phyloP scores from a whole-genome alignment of 1,140 invertebrate species.

The Paracyclopina nana region DNA sequence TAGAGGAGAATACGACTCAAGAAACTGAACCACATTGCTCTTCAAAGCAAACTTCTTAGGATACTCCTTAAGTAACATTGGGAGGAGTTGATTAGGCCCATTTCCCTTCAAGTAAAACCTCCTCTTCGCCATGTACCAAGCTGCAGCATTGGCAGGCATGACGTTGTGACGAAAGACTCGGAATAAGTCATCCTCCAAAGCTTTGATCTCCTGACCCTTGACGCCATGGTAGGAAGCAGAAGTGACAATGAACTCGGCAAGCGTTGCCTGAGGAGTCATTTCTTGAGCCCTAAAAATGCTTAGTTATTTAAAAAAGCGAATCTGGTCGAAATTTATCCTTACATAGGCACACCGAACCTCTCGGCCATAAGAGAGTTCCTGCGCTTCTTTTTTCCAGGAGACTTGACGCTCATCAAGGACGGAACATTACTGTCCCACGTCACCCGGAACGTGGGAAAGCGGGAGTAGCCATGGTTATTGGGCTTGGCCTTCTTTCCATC shows the following conservation, averaged over 20 bases:
- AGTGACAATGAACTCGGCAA: slow-evolving; percentile 7
- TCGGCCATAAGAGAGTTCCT: too few species aligned
- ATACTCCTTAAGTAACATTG: slow-evolving; percentile 10
- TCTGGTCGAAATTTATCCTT: too few species aligned
- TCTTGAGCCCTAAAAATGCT: too few species aligned
- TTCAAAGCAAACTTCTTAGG: slow-evolving; percentile 4
- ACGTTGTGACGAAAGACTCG: slow-evolving; percentile 10
- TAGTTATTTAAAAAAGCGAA: too few species aligned
- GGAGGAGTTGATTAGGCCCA: slow-evolving; percentile 1
- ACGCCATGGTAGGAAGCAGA: slow-evolving; percentile 10
- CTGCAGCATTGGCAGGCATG: slow-evolving; percentile 12
- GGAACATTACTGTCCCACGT: too few species aligned
- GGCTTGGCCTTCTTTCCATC: too few species aligned
- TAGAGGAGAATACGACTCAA: too few species aligned
- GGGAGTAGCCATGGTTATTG: too few species aligned
- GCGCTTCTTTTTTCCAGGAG: too few species aligned
- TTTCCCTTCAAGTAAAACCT: not conserved
- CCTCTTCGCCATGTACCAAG: slow-evolving; percentile 13
- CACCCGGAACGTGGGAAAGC: too few species aligned
- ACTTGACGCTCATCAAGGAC: too few species aligned
- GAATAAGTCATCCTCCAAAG: slow-evolving; percentile 6
- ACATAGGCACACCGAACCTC: too few species aligned
- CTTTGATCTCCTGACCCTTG: not conserved
- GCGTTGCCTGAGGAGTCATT: slow-evolving; percentile 4
- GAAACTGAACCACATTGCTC: not conserved